Conservation (phyloP, 2,113 vertebrate species). For the Zosterops pallidus region DNA sequence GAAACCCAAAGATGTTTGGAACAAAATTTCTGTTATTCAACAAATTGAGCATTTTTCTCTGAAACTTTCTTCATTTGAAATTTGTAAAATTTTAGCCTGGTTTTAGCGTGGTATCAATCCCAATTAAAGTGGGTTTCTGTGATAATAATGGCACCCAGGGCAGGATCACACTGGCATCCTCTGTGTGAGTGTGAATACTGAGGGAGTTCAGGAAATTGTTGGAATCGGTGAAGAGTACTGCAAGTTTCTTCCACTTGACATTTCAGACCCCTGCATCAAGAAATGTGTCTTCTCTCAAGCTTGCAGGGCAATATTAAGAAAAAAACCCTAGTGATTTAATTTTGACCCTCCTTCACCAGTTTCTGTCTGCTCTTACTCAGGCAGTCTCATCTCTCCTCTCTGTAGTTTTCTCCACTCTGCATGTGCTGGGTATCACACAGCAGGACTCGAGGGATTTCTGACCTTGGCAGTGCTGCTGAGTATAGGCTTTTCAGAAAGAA, state of each 20-base stretch:
- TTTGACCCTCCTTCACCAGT: not conserved
- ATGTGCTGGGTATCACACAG: not conserved
- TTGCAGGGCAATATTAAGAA: not conserved
- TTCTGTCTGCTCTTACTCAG: not conserved
- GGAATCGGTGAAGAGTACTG: not conserved
- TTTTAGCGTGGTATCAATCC: not conserved
- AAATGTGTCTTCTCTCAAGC: not conserved
- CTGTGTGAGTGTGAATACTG: not conserved
- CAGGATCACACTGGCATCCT: not conserved
- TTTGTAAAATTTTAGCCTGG: not conserved
- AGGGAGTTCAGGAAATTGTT: not conserved
- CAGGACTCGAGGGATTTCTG: not conserved
- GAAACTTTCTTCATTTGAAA: not conserved
- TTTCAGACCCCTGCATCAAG: not conserved
- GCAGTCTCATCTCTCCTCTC: not conserved
- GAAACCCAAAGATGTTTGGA: slow-evolving; percentile 35
- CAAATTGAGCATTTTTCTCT: not conserved
- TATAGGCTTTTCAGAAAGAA: not conserved
- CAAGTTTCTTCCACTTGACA: not conserved
- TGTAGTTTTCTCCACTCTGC: not conserved
- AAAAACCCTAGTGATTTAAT: not conserved
- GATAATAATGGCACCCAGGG: not conserved
- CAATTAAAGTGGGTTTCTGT: not conserved
- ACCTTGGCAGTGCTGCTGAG: not conserved
- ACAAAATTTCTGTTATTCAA: slow-evolving; percentile 7